Evolutionary conservation across 2,888 invertebrate species (phyloP).

Genomic region (Furcula furcula): DNA sequence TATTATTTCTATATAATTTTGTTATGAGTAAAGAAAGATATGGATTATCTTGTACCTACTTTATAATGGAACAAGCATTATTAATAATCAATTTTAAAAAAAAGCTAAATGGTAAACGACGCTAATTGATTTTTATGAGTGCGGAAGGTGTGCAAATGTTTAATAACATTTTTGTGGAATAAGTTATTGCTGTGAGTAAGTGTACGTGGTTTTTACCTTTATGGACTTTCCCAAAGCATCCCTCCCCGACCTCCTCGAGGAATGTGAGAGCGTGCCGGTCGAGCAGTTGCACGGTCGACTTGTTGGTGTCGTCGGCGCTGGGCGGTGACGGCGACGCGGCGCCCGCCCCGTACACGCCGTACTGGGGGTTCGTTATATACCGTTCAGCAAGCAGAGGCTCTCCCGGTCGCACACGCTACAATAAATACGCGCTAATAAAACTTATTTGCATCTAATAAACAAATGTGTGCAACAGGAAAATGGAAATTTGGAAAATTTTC

Average conservation of each 20-base stretch:
- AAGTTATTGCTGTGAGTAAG: no score
- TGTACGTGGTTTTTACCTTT: no score
- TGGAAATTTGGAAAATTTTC: slow-evolving; percentile 7
- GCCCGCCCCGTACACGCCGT: slow-evolving; percentile 78
- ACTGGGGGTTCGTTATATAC: slow-evolving; percentile 90
- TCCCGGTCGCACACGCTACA: slow-evolving; percentile 78
- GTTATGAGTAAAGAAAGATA: no score
- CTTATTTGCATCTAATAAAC: slow-evolving; percentile 15
- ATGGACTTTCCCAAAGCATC: slow-evolving; percentile 93
- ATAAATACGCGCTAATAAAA: slow-evolving; percentile 26
- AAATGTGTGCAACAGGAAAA: slow-evolving; percentile 29
- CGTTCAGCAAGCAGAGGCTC: slow-evolving; percentile 87
- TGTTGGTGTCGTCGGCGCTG: slow-evolving; percentile 47
- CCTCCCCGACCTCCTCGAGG: slow-evolving; percentile 91
- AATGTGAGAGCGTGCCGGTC: slow-evolving; percentile 85
- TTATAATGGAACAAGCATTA: no score
- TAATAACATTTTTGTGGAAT: no score
- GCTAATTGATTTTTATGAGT: no score
- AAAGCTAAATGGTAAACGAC: no score
- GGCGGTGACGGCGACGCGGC: slow-evolving; percentile 36
- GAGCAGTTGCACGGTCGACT: slow-evolving; percentile 81
- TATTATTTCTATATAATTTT: no score
- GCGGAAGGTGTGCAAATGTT: no score
- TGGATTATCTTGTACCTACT: no score
- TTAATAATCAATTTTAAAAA: no score